phyloP scores from a whole-genome alignment of 2,888 invertebrate species.

The Calameuta idolon region DNA sequence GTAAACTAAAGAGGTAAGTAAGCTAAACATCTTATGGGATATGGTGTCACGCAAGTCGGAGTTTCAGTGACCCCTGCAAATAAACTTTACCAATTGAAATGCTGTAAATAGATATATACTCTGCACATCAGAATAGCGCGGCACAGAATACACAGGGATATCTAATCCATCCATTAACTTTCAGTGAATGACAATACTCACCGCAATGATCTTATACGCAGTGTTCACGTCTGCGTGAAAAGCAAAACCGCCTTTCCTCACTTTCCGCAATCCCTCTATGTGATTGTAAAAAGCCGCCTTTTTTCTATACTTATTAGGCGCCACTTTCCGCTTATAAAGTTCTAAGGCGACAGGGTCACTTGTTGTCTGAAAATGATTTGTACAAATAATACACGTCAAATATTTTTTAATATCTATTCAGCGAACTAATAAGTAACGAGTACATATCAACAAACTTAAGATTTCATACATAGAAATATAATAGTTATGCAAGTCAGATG shows the following conservation, averaged over 20 bases:
- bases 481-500: too few relatives aligned
- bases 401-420: not conserved
- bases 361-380: constrained; percentile 69
- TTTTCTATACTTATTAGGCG: constrained; percentile 39
- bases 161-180: not conserved
- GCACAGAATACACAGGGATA: not conserved
- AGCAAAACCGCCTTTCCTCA: constrained; percentile 76
- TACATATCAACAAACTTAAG: too few relatives aligned
- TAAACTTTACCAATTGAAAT: too few relatives aligned
- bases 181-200: constrained; percentile 26
- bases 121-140: too few relatives aligned
- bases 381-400: not conserved
- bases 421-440: too few relatives aligned
- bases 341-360: constrained; percentile 73
- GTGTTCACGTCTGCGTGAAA: constrained; percentile 77
- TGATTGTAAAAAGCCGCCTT: constrained; percentile 64
- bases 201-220: constrained; percentile 76
- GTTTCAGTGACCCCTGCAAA: too few relatives aligned
- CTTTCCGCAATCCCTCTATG: constrained; percentile 70
- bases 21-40: too few relatives aligned
- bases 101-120: too few relatives aligned
- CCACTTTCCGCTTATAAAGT: constrained; percentile 73
- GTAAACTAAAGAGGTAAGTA: too few relatives aligned
- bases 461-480: too few relatives aligned
- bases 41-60: too few relatives aligned